Evolutionary conservation across 2,888 invertebrate genomes (phyloP), one percentile per base, ranked within the genome.

Genomic region (Sialis fuliginosa): DNA sequence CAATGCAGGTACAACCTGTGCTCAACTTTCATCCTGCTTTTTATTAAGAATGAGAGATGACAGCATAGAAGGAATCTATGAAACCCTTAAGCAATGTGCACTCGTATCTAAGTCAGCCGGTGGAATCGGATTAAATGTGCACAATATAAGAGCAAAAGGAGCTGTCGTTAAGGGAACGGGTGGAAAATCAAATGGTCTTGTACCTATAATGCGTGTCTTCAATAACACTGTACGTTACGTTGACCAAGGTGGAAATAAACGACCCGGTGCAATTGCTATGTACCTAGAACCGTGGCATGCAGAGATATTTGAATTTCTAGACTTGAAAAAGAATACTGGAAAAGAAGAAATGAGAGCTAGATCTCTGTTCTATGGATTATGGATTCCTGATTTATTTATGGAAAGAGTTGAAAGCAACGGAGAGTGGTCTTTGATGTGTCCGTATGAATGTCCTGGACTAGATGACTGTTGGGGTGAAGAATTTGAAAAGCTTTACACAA

Each of bases 371-470:
- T 96, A 90, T 63, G 97, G 89, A 0, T 63, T 99, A 32, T 98
- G 98, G 97, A 89, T 98, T 54, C 93, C 97, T 0, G 97, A 98
- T 69, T 71, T 99, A 48, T 98, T 98, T 63, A 98, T 98, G 98
- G 78, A 84, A 62, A 75, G 98, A 44, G 90, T 92, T 0, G 84
- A 92, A 62, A 70, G 71, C 2, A 77, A 95, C 64, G 81, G 69
- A 51, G 71, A 76, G 45, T 98, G 98, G 98, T 87, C 89, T 45
- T 68, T 98, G 10, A 96, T 98, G 96, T 98, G 97, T 60, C 97
- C 98, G 0, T 81, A 88, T 60, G 82, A 90, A 59, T 84, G 84
- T 54, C 95, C 93, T 0, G 92, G 92, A 0, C 72, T 98, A 5
- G 70, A 78, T 1, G 95, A 97, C 55, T 81, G 81, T 54, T 98